Conservation (phyloP, 1,140 invertebrate genomes). For the Zophobas atratus region DNA sequence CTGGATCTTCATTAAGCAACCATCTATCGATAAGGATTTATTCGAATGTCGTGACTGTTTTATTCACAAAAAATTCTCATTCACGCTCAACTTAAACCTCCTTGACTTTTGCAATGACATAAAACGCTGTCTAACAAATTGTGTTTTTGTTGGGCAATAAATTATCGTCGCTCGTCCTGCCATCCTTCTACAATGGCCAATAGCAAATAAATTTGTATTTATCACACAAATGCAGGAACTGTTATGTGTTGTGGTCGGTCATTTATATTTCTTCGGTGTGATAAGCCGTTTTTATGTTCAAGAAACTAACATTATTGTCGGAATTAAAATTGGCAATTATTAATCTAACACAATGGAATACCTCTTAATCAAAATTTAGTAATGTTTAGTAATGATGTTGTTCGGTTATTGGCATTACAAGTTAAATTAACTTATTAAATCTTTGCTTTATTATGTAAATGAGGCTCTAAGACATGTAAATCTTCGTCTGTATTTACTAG, state of each 20-base stretch:
- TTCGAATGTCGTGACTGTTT: slow-evolving; percentile 5
- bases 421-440: neutral
- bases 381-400: neutral
- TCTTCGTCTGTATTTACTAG: neutral
- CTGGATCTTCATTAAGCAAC: slow-evolving; percentile 30
- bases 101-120: slow-evolving; percentile 35
- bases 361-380: too few species aligned
- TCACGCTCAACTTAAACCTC: slow-evolving; percentile 6
- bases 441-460: neutral
- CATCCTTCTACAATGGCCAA: neutral
- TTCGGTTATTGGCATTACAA: neutral
- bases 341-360: too few species aligned
- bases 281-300: neutral
- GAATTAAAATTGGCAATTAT: too few species aligned
- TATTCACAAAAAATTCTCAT: slow-evolving; percentile 9
- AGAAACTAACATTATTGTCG: too few species aligned
- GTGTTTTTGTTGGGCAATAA: slow-evolving; percentile 22
- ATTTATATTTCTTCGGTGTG: slow-evolving; percentile 1
- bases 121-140: slow-evolving; percentile 28
- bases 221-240: slow-evolving; percentile 24
- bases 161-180: slow-evolving; percentile 14
- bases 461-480: neutral
- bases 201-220: slow-evolving; percentile 40
- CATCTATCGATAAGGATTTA: neutral
- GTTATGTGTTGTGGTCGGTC: slow-evolving; percentile 3